Base-by-base conservation (phyloP, 1,140 invertebrate genomes). In the Ditylenchus dipsaci region DNA sequence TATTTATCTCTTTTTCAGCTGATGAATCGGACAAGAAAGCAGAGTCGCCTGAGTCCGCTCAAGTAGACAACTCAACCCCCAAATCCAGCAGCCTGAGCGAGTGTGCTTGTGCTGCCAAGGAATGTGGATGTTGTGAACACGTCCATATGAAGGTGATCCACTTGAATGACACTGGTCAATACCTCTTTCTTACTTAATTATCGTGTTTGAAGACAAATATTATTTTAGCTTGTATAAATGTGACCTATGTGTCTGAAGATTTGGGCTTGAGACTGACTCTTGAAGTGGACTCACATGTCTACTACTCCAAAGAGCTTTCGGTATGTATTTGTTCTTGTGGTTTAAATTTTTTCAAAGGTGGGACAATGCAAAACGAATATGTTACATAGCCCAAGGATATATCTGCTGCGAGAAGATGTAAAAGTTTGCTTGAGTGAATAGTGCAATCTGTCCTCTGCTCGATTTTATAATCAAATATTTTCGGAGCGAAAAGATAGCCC, bases 241-340 rank as follows among this genome's bases (percentile, higher is more conserved):
- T 61, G 29, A 26, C 5, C 29, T 61, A 61, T 29, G 29, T 61
- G 13, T 61, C 59, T 30, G 59, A 61, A 29, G 59, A 61, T 61
- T 3, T 61, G 3, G 59, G 59, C n/a, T 21, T 61, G 29, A 30
- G 59, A 26, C 65, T 83, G 11, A 77, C 80, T 19, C 33, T 84
- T 19, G 69, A 69, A 5, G 69, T 84, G 57, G 74, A 83, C 63
- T 74, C 74, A 7, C 65, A 79, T n/a, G 78, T 77, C 1, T 76
- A 80, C 27, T 81, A 76, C 43, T 81, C 79, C 59, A 78, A 80
- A 62, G 82, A 80, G 11, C 56, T 83, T 47, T 83, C 79, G 63
- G 82, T 83, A 76, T 71, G 68, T 68, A n/a, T 23, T 19, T 38
- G 1, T 57, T 49, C 3, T 72, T 3, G 33, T 38, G n/a, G n/a